These are phyloP conservation scores for Tribolium castaneum DNA, from an alignment of 1,140 invertebrate genomes.

Conservation along the genomic window DNA sequence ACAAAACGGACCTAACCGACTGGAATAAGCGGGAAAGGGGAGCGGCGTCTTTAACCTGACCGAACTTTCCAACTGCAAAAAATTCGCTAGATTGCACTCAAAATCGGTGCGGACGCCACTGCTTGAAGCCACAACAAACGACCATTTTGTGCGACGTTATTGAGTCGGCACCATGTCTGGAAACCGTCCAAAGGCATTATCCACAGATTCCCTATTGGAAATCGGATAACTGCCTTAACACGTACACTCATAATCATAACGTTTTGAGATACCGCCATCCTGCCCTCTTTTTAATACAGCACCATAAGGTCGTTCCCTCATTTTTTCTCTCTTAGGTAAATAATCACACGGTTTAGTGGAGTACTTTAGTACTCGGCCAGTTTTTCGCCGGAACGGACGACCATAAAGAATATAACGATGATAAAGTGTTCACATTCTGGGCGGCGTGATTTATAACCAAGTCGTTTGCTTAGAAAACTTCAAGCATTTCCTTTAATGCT, in stretches of 20 bases:
- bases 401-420: slow-evolving; percentile 44
- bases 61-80: no score
- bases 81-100: no score
- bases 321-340: not conserved
- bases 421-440: slow-evolving; percentile 43
- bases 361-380: slow-evolving; percentile 5
- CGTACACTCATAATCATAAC: slow-evolving; percentile 21
- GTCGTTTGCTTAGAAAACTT: slow-evolving; percentile 44
- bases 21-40: slow-evolving; percentile 34
- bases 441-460: slow-evolving; percentile 42
- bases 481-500: slow-evolving; percentile 43
- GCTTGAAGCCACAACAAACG: slow-evolving; percentile 16
- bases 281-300: not conserved
- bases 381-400: not conserved
- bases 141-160: slow-evolving; percentile 34
- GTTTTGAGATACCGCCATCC: not conserved
- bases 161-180: slow-evolving; percentile 30
- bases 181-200: slow-evolving; percentile 30
- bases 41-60: not conserved
- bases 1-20: slow-evolving; percentile 43
- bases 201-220: slow-evolving; percentile 23
- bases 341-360: not conserved
- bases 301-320: not conserved
- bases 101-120: no score
- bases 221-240: slow-evolving; percentile 18